Evolutionary conservation across 2,113 vertebrate species (phyloP).

Genomic region (Nycticorax nycticorax): DNA sequence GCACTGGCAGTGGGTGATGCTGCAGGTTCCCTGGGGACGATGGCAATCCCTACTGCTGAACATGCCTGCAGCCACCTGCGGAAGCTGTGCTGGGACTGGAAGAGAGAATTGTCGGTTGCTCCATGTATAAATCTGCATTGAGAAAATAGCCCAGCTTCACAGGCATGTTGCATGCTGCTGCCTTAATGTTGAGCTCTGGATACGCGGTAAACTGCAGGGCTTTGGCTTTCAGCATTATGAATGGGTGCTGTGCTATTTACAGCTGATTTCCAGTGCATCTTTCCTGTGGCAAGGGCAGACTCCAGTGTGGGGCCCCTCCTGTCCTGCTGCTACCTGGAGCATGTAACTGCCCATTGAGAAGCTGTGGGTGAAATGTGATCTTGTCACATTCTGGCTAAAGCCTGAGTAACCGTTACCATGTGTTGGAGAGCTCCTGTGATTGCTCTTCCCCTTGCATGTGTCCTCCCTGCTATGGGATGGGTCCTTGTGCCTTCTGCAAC

Average conservation of each 20-base stretch:
- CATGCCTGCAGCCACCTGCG: neutral
- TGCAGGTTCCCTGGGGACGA: neutral
- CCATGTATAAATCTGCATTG: neutral
- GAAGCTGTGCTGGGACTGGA: neutral
- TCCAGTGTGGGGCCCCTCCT: rapidly evolving
- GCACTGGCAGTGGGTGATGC: neutral
- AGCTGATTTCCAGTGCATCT: neutral
- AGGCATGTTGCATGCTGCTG: neutral
- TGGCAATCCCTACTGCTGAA: neutral
- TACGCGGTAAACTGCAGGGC: neutral
- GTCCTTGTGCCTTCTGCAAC: neutral
- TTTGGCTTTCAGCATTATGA: neutral
- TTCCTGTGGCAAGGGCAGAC: neutral
- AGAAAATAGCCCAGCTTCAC: neutral
- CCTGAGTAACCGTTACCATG: neutral
- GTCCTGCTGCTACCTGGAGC: neutral
- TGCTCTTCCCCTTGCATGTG: rapidly evolving
- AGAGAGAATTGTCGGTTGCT: neutral
- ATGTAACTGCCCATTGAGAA: neutral
- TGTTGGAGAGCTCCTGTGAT: neutral
- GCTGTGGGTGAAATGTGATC: neutral
- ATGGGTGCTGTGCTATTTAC: neutral
- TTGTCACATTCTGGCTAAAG: neutral
- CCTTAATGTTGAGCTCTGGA: neutral
- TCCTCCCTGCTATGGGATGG: neutral